Evolutionary conservation across 2,888 invertebrate species (phyloP), one percentile per base, ranked within the genome.

Genomic region (Marronus borbonicus): DNA sequence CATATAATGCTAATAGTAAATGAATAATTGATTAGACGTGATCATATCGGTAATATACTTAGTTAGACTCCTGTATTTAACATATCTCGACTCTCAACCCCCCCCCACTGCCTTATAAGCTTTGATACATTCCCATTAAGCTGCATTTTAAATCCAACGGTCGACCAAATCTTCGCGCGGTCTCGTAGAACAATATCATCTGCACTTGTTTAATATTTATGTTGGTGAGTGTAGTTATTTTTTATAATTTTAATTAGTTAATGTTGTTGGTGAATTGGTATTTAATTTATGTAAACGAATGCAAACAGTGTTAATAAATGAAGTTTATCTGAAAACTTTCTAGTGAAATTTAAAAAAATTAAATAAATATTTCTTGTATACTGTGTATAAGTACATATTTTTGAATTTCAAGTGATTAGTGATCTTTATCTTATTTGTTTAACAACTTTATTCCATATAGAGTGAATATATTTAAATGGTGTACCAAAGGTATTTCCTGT

Each of bases 111-210:
- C 72, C 24, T 74, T 74, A 74, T 74, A 74, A 74, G 60, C 62
- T 74, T 60, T 74, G 44, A 74, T 74, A 74, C 72, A 60, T 74
- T 74, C 72, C 60, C 36, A 74, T 74, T 74, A 60, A 74, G 62
- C 72, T 74, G 72, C 58, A 74, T 74, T 74, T 74, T 60, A 74
- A 74, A 31, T 74, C 72, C 72, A 74, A 74, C 72, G 44, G 72
- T 8, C 60, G 72, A 44, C 72, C 44, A 74, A 74, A 74, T 60
- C 72, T 74, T 62, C 44, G 60, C 60, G 55, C 17, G 44, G 72
- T 74, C 44, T 62, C 72, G 20, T 39, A 62, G 14, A 68, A 68
- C 44, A 74, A 39, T 60, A 44, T 3, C 17, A 55, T 17, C 17
- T 44, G 55, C 36, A 70, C 17, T 36, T 17, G 69, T 55, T 55